Evolutionary conservation across 2,797 vertebrate genomes (phyloP), one percentile per base, ranked within the genome.

Genomic region (Acipenser ruthenus): DNA sequence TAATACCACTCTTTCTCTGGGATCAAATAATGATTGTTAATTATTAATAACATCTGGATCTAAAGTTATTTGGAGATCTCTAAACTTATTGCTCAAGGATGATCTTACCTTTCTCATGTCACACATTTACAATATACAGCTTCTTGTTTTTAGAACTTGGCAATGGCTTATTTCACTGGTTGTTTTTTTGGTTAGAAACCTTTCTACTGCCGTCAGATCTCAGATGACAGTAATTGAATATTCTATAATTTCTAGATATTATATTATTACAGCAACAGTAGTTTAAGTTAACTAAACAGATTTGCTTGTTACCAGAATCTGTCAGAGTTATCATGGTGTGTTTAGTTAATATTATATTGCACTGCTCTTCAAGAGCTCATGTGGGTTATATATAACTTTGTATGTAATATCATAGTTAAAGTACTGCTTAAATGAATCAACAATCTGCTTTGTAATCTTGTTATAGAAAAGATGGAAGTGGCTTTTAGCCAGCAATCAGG

Each of bases 321-420:
- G 51, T 65, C 49, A 65, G 9, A 10, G 69, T 75, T 47, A 72
- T 79, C 78, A 82, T 78, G 79, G 77, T 75, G 72, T 74, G 76
- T 58, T 67, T 78, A 47, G 67, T 71, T 81, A 66, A 10, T n/a
- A 10, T 71, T 68, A 76, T 71, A 61, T 51, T 49, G 59, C 66
- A 67, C 66, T 67, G 66, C 66, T 18, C 11, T 50, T 7, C 60
- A 37, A 49, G 60, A 63, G 13, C 23, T 50, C 1, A 12, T 53
- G 15, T 47, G 60, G 66, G 15, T 12, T 63, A 59, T 48, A 63
- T 10, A 18, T 63, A 13, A 18, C 11, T 48, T 67, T 60, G 18
- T 67, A 8, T 67, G n/a, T 58, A 58, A 58, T 67, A 15, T 51
- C 23, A 67, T 48, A 49, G 18, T 60, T 50, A 66, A 61, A 48